phyloP scores from a whole-genome alignment of 2,888 invertebrate species.

The Drosophila paracracens region DNA sequence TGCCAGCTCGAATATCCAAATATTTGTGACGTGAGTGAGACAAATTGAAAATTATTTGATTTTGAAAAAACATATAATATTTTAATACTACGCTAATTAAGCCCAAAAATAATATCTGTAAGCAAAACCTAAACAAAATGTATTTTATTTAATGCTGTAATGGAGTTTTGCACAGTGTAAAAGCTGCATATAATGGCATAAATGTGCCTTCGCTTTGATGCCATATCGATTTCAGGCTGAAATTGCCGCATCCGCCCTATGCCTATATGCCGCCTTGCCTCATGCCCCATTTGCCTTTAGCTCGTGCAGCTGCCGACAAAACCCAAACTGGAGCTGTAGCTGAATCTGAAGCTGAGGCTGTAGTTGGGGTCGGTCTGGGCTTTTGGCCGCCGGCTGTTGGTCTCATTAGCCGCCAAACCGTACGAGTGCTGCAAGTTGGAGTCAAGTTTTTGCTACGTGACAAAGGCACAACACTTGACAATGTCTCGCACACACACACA shows the following conservation, averaged over 20 bases:
- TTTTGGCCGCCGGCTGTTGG: conserved; percentile 66
- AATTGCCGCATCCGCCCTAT: conserved; percentile 77
- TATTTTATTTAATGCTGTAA: too few relatives aligned
- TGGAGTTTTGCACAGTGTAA: neutral
- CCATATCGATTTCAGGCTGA: conserved; percentile 75
- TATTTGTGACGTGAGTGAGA: neutral
- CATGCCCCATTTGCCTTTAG: conserved; percentile 27
- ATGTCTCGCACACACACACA: conserved; percentile 44
- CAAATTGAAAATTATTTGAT: neutral
- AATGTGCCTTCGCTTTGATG: conserved; percentile 69
- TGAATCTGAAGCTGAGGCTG: conserved; percentile 21
- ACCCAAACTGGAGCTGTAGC: conserved; percentile 27
- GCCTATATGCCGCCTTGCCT: conserved; percentile 24
- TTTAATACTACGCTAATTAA: too few relatives aligned
- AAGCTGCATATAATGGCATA: conserved; percentile 74
- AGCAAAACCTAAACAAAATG: neutral
- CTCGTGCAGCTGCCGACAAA: conserved; percentile 64
- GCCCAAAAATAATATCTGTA: too few relatives aligned
- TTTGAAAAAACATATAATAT: too few relatives aligned
- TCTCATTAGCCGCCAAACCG: conserved; percentile 71
- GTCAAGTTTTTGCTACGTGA: conserved; percentile 77
- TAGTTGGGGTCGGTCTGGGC: conserved; percentile 48
- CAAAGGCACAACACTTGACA: conserved; percentile 77
- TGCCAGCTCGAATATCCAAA: neutral
- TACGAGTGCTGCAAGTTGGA: conserved; percentile 51